A percentile compares a stretch with the other conserved stretches of the same genome.
Conservation (phyloP, 2,888 invertebrate genomes). For the Polymixis flavicincta region DNA sequence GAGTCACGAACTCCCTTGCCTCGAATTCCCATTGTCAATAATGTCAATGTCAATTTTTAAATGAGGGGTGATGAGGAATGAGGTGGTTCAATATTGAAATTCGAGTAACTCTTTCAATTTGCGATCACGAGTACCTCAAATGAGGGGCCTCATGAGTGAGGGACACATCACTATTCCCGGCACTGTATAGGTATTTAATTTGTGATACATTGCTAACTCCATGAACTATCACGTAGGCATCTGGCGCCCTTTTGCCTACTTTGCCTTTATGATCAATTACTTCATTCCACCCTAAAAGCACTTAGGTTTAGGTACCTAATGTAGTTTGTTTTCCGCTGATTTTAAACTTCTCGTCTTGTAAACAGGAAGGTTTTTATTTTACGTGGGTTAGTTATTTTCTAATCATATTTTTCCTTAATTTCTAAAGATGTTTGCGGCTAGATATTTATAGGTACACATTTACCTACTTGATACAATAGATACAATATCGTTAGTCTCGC, state of each 20-base stretch:
- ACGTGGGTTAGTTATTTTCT: neutral
- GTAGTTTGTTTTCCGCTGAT: neutral
- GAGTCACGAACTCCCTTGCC: no score
- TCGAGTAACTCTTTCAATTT: no score
- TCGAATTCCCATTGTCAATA: no score
- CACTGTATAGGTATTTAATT: no score
- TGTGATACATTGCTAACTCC: conserved; percentile 35
- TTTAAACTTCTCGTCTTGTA: neutral
- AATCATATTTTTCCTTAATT: neutral
- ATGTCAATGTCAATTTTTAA: no score
- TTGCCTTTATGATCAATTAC: neutral
- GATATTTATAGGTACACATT: neutral
- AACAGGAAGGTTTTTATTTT: neutral
- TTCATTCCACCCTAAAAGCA: neutral
- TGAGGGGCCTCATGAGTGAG: no score
- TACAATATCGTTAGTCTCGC: no score
- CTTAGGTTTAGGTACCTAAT: neutral
- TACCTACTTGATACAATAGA: no score
- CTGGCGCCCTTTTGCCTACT: neutral
- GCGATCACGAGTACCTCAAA: no score
- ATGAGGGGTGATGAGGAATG: no score
- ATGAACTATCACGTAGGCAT: neutral
- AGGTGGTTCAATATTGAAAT: no score
- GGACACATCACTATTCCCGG: no score
- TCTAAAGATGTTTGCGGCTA: neutral